These are phyloP conservation scores for Raja brachyura DNA, from an alignment of 2,113 vertebrate species.

Conservation along the genomic window DNA sequence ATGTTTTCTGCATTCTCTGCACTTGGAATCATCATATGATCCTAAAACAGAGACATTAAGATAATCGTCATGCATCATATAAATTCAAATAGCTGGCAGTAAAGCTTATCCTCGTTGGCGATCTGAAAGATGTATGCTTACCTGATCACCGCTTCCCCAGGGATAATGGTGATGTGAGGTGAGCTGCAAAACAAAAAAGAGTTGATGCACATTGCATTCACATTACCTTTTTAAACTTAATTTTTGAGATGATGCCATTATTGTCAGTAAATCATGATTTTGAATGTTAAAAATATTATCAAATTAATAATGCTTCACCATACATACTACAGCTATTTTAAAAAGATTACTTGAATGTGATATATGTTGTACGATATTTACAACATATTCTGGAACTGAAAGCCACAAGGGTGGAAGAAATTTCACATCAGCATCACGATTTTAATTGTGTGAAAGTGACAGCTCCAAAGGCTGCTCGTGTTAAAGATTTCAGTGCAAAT, in stretches of 20 bases:
- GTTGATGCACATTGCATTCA: background rate
- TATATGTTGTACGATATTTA: too few species aligned
- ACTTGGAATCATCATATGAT: slow-evolving; percentile 67
- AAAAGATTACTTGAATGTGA: background rate
- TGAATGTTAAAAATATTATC: background rate
- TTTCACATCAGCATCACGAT: background rate
- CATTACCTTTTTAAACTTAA: background rate
- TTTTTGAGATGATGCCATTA: background rate
- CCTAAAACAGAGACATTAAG: slow-evolving; percentile 58
- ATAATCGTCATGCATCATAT: background rate
- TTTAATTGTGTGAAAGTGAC: background rate
- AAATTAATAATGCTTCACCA: background rate
- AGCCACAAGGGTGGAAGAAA: background rate
- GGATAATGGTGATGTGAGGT: slow-evolving; percentile 17
- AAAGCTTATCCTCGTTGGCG: background rate
- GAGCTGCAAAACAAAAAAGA: slow-evolving; percentile 15
- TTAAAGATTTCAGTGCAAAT: background rate
- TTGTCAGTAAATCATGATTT: background rate
- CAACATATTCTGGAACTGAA: background rate
- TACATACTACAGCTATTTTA: background rate
- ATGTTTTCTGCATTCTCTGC: slow-evolving; percentile 66
- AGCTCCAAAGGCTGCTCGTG: background rate
- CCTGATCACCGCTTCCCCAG: background rate
- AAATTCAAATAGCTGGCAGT: background rate
- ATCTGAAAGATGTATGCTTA: background rate